A percentile compares a stretch with the other conserved stretches of the same genome.
Conservation (phyloP, 1,140 invertebrate species). For the Augochlora pura region DNA sequence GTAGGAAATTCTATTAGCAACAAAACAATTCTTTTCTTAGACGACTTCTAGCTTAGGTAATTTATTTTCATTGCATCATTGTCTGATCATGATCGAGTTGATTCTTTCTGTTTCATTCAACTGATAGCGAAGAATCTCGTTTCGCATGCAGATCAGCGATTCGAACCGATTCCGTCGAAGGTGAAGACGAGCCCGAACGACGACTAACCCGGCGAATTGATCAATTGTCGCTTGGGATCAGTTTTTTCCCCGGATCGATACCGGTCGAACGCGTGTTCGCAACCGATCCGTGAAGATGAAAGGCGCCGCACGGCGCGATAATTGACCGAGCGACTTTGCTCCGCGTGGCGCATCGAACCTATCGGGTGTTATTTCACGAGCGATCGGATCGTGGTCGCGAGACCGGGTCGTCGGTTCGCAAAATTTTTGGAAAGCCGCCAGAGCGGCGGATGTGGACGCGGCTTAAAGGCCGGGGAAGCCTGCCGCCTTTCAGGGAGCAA, state of each 20-base stretch:
- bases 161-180: no score
- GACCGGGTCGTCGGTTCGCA: neutral
- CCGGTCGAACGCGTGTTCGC: neutral
- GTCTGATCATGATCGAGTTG: no score
- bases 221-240: conserved; percentile 8
- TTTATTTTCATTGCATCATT: no score
- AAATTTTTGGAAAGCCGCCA: conserved; percentile 67
- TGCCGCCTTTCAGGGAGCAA: conserved; percentile 62
- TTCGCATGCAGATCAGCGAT: conserved; percentile 2
- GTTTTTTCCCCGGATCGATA: no score
- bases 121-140: neutral
- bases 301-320: neutral
- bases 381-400: neutral
- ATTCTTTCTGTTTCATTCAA: no score
- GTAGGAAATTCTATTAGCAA: no score
- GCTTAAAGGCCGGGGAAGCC: conserved; percentile 55
- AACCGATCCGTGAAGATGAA: no score
- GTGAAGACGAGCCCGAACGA: neutral
- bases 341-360: no score
- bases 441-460: conserved; percentile 58
- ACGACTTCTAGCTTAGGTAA: no score
- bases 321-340: neutral
- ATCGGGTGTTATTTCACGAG: no score
- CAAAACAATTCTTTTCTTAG: no score
- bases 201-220: conserved; percentile 15